Evolutionary conservation across 2,113 vertebrate genomes (phyloP).

Genomic region (Arenaria interpres): DNA sequence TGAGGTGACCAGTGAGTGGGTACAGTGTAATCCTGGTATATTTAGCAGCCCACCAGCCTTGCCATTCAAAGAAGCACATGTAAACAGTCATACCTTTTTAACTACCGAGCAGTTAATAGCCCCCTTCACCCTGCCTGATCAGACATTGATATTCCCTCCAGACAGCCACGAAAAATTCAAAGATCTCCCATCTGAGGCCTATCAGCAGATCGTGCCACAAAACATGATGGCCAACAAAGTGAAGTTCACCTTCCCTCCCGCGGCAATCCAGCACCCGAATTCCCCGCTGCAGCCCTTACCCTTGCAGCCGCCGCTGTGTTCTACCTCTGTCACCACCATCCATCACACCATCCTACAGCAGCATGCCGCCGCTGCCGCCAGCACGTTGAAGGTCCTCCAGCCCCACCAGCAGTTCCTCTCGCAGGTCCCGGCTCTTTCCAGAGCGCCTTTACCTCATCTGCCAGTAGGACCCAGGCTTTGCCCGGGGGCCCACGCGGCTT

Average conservation of each 20-base stretch:
- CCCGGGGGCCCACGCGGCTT: slow-evolving; percentile 52
- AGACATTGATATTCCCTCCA: slow-evolving; percentile 72
- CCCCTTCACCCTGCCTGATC: slow-evolving; percentile 72
- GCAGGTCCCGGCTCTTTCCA: slow-evolving; percentile 76
- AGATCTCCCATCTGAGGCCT: slow-evolving; percentile 73
- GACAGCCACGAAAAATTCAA: slow-evolving; percentile 77
- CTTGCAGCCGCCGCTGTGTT: slow-evolving; percentile 74
- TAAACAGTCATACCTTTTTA: slow-evolving; percentile 69
- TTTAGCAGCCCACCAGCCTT: slow-evolving; percentile 63
- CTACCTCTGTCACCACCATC: slow-evolving; percentile 82
- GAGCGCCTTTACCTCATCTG: slow-evolving; percentile 77
- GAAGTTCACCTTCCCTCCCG: slow-evolving; percentile 74
- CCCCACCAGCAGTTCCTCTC: slow-evolving; percentile 81
- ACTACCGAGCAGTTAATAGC: slow-evolving; percentile 69
- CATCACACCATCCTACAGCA: slow-evolving; percentile 84
- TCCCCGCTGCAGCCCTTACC: slow-evolving; percentile 75
- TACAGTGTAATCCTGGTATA: slow-evolving; percentile 65
- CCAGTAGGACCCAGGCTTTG: slow-evolving; percentile 75
- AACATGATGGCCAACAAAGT: slow-evolving; percentile 75
- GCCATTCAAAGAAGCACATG: slow-evolving; percentile 75
- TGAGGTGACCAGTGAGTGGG: slow-evolving; percentile 61
- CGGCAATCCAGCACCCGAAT: slow-evolving; percentile 50
- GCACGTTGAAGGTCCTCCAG: slow-evolving; percentile 74
- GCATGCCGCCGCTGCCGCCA: slow-evolving; percentile 59
- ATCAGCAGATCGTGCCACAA: slow-evolving; percentile 77